These are phyloP conservation scores for Leptothorax acervorum DNA, from an alignment of 2,888 invertebrate species.

Conservation along the genomic window DNA sequence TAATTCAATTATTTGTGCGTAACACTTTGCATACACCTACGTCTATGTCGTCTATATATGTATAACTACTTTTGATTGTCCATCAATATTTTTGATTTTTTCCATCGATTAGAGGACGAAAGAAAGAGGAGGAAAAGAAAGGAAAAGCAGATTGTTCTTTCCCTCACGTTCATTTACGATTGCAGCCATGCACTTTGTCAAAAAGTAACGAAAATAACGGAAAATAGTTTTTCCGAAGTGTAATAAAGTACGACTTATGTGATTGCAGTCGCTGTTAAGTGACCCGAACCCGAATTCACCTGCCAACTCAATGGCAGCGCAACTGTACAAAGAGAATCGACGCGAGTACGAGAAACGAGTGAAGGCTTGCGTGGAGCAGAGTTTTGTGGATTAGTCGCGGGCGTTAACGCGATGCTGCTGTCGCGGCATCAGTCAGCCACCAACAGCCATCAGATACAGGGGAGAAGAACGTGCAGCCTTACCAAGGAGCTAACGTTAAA, in stretches of 20 bases:
- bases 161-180: conserved; percentile 54
- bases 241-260: conserved; percentile 80
- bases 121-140: not conserved
- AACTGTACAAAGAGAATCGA: conserved; percentile 99
- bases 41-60: not conserved
- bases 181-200: conserved; percentile 58
- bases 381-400: conserved; percentile 95
- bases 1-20: conserved; percentile 51
- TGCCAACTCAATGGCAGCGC: conserved; percentile 99
- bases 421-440: conserved; percentile 76
- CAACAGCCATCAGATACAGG: conserved; percentile 78
- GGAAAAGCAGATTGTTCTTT: conserved; percentile 22
- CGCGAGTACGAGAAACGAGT: conserved; percentile 99
- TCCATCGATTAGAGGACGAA: not conserved
- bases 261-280: conserved; percentile 98
- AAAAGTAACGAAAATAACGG: conserved; percentile 10
- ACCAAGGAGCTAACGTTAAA: conserved; percentile 82
- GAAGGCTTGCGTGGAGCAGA: conserved; percentile 99
- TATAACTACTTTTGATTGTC: conserved; percentile 12
- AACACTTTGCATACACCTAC: conserved; percentile 49
- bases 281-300: conserved; percentile 99
- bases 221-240: conserved; percentile 33
- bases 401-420: conserved; percentile 68
- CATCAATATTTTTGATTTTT: conserved; percentile 1
- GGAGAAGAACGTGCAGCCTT: conserved; percentile 81